phyloP scores from a whole-genome alignment of 1,140 invertebrate genomes.

The Ips typographus region DNA sequence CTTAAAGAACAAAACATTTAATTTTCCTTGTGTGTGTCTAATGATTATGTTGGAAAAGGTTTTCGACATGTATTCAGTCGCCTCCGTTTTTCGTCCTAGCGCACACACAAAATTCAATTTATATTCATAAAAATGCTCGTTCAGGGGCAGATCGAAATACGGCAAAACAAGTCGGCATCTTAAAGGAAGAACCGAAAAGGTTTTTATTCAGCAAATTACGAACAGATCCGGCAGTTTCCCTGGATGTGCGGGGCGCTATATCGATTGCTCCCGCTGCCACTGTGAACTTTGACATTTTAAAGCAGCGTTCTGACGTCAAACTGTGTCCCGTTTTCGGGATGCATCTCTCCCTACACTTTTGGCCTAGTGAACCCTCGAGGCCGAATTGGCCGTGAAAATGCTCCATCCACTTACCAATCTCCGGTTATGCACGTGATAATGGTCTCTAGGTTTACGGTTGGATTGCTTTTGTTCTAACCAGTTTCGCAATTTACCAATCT shows the following conservation, averaged over 20 bases:
- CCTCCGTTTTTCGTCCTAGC: background rate
- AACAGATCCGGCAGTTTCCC: slow-evolving; percentile 10
- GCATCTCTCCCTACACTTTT: slow-evolving; percentile 22
- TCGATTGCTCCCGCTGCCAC: slow-evolving; percentile 23
- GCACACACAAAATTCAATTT: slow-evolving; percentile 3
- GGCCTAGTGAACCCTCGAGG: slow-evolving; percentile 19
- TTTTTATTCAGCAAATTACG: slow-evolving; percentile 22
- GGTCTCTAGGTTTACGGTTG: too few species aligned
- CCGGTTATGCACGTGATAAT: too few species aligned
- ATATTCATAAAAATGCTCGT: slow-evolving; percentile 15
- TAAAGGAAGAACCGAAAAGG: background rate
- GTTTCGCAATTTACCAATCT: too few species aligned
- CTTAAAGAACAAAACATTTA: too few species aligned
- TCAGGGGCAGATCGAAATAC: background rate
- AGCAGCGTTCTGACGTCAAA: slow-evolving; percentile 28
- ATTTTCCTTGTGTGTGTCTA: too few species aligned
- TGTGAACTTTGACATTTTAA: slow-evolving; percentile 33
- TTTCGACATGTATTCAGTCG: too few species aligned
- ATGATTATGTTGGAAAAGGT: too few species aligned
- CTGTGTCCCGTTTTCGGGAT: background rate
- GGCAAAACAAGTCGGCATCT: background rate
- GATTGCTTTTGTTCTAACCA: too few species aligned
- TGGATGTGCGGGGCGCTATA: slow-evolving; percentile 24
- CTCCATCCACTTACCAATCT: background rate
- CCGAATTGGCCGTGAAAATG: slow-evolving; percentile 17